phyloP scores from a whole-genome alignment of 2,797 vertebrate species.

The Pipistrellus nathusii region DNA sequence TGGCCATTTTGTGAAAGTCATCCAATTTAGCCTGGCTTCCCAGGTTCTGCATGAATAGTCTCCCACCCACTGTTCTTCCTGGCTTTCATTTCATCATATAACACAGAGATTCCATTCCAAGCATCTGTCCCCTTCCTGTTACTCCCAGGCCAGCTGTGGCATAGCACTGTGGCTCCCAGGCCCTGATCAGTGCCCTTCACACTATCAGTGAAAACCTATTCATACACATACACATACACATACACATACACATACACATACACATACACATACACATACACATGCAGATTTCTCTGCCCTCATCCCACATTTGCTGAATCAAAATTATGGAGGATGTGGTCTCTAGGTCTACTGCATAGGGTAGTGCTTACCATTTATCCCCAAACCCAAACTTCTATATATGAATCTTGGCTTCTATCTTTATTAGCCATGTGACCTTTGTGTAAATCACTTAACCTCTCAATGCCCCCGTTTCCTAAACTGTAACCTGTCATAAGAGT shows the following conservation, averaged over 20 bases:
- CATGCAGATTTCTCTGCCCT: neutral
- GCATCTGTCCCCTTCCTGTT: neutral
- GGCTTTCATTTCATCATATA: neutral
- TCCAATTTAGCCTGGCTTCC: conserved; percentile 14
- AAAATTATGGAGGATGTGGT: neutral
- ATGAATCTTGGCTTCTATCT: neutral
- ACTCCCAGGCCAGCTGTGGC: neutral
- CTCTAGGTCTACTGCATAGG: neutral
- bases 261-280: neutral
- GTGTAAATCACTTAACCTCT: neutral
- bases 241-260: neutral
- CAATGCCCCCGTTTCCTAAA: neutral
- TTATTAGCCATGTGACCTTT: neutral
- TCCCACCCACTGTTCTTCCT: neutral
- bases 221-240: neutral
- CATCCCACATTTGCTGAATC: neutral
- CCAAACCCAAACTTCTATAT: neutral
- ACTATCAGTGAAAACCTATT: neutral
- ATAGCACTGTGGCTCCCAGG: neutral
- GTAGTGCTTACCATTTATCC: neutral
- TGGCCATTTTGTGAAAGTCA: conserved; percentile 48
- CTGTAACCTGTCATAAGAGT: neutral
- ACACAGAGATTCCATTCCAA: neutral
- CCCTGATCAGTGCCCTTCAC: neutral
- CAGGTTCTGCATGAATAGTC: neutral